Base-by-base conservation (phyloP, 1,140 invertebrate genomes). In the Apis cerana region DNA sequence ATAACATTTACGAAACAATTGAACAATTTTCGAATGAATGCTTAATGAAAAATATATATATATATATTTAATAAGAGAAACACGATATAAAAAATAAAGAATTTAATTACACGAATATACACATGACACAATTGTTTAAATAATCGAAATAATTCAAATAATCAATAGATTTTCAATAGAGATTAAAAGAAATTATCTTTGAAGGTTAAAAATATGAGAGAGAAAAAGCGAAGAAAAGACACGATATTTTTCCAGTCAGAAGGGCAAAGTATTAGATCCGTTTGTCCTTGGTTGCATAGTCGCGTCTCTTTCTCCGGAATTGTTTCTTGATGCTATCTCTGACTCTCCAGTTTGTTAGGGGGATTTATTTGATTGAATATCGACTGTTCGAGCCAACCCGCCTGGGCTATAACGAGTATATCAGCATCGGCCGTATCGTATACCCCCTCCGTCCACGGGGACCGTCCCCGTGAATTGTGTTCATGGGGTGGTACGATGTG, bases 291-390 rank as follows among this genome's bases (percentile, higher is more conserved):
- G 76, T 81, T 33, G 79, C 17, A 1, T 19, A 65, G 69, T 21
- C 50, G 65, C 21, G 56, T 62, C 67, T 54, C 54, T 65, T 52
- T 50, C 82, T 43, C 52, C 33, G 50, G 43, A 12, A 91, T 91
- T 90, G 90, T 90, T 92, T 92, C 90, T 89, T 82, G 90, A 91
- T 92, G 82, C 83, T 91, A 92, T 92, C 90, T 91, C 78, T 84
- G 86, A 89, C 84, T 90, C 91, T 90, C 90, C 85, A 90, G 90
- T 91, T 90, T 91, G 90, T 91, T 91, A 91, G 89, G 91, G 86
- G 91, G 89, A 91, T 91, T 90, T 91, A 90, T 91, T 91, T 91
- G 89, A 91, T 91, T 91, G 91, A 91, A 91, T 91, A 90, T 90
- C 85, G 86, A 87, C 87, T 89, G 83, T 64, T 89, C 86, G 81